These are phyloP conservation scores for Meteorus colon DNA, from an alignment of 2,888 invertebrate genomes.

Conservation along the genomic window DNA sequence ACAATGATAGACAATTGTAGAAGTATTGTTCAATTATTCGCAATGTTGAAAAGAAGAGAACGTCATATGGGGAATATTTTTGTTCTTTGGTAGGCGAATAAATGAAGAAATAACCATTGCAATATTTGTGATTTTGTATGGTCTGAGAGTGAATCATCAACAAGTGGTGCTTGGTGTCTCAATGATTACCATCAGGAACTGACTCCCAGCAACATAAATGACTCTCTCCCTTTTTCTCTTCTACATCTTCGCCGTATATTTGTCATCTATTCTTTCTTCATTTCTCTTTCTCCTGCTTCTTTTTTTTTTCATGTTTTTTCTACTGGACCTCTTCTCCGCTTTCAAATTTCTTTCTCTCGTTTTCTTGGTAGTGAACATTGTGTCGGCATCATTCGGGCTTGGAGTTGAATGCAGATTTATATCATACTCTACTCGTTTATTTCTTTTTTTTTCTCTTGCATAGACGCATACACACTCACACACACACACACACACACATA, in stretches of 20 bases:
- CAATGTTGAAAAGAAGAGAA: neutral
- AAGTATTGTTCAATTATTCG: neutral
- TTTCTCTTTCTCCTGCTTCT: constrained; percentile 10
- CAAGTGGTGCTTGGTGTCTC: constrained; percentile 21
- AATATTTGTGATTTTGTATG: constrained; percentile 1
- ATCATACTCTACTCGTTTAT: constrained; percentile 24
- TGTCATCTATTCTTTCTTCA: too few species aligned
- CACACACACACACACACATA: neutral
- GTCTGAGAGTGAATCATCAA: constrained; percentile 15
- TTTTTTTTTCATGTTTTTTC: constrained; percentile 24
- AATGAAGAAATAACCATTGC: neutral
- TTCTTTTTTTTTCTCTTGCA: constrained; percentile 25
- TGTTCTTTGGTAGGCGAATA: neutral
- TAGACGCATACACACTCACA: neutral
- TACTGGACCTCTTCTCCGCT: constrained; percentile 33
- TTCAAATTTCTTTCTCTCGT: constrained; percentile 40
- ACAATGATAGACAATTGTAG: constrained; percentile 10
- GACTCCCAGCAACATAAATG: constrained; percentile 34
- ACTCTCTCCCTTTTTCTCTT: constrained; percentile 40
- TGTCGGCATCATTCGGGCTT: constrained; percentile 27
- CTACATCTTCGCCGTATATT: too few species aligned
- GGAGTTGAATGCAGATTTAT: constrained; percentile 49
- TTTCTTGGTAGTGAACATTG: constrained; percentile 34
- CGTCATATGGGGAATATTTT: neutral
- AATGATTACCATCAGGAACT: constrained; percentile 42